Evolutionary conservation across 1,140 invertebrate species (phyloP).

Genomic region (Lucilia cuprina): DNA sequence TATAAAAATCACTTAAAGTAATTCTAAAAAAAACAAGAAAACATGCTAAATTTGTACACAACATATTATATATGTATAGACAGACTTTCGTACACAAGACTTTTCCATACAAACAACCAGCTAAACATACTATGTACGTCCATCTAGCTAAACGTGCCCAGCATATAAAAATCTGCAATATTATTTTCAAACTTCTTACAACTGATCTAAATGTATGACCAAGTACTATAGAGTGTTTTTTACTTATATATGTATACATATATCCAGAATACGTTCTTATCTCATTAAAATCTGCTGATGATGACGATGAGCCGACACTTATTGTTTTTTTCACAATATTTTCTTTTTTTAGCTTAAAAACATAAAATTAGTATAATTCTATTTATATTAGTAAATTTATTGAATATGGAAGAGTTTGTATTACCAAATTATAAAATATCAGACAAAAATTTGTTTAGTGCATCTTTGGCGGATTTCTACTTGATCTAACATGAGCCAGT

Average conservation of each 20-base stretch:
- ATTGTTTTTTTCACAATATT: background rate
- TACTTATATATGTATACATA: no score
- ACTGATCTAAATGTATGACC: no score
- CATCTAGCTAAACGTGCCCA: slow-evolving; percentile 10
- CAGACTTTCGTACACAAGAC: background rate
- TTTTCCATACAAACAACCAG: background rate
- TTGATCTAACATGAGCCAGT: slow-evolving; percentile 12
- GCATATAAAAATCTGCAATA: background rate
- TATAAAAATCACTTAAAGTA: slow-evolving; percentile 34
- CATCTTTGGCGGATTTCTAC: slow-evolving; percentile 6
- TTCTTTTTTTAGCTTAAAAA: background rate
- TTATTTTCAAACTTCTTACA: no score
- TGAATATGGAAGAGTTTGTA: no score
- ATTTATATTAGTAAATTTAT: background rate
- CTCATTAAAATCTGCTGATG: slow-evolving; percentile 30
- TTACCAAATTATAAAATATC: background rate
- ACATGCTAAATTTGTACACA: background rate
- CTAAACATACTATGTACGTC: background rate
- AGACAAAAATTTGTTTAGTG: background rate
- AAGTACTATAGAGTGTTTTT: background rate
- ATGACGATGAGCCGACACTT: slow-evolving; percentile 20
- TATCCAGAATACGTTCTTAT: slow-evolving; percentile 15
- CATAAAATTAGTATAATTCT: background rate
- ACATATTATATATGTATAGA: background rate
- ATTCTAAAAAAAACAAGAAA: slow-evolving; percentile 2